Conservation (phyloP, 2,113 vertebrate genomes). For the Thryonomys swinderianus region DNA sequence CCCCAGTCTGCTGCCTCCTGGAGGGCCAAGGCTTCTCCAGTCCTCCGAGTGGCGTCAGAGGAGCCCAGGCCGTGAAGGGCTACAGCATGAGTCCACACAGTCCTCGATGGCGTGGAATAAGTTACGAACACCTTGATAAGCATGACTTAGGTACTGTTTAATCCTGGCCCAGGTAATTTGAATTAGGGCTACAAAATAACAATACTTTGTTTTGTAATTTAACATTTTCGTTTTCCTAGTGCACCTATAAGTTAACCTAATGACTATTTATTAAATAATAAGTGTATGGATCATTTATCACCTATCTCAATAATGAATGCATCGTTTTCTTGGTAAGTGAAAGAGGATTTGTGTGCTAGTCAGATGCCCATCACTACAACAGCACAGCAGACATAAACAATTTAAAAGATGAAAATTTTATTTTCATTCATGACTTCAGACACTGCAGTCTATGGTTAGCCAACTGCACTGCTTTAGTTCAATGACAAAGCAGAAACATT, state of each 20-base stretch:
- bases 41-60: neutral
- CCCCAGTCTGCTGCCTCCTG: accelerated
- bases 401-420: neutral
- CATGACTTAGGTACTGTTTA: too few species aligned
- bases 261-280: neutral
- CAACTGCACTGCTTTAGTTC: neutral
- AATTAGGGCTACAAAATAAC: neutral
- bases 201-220: neutral
- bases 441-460: neutral
- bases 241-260: neutral
- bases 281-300: neutral
- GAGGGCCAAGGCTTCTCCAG: accelerated
- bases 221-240: neutral
- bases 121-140: neutral
- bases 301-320: neutral
- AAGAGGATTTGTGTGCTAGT: neutral
- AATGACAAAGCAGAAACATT: neutral
- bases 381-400: neutral
- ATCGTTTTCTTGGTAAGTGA: neutral
- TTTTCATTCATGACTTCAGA: neutral
- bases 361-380: neutral
- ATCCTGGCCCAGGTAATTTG: neutral
- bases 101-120: neutral
- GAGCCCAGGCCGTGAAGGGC: neutral
- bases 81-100: too few species aligned